Base-by-base conservation (phyloP, 2,888 invertebrate species). In the Agonopterix alstromeriana region DNA sequence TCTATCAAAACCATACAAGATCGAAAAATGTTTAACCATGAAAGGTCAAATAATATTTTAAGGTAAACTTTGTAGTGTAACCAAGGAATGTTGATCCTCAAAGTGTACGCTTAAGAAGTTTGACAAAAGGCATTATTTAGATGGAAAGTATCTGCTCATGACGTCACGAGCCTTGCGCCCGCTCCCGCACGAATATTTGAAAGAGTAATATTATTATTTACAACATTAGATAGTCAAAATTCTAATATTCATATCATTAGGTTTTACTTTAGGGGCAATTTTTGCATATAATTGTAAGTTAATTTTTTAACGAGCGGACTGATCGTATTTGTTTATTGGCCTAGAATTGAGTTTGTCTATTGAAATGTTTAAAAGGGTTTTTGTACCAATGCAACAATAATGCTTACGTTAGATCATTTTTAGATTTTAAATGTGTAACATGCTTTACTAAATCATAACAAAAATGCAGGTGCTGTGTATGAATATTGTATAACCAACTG, bases 161-260 rank as follows among this genome's bases (percentile, higher is more conserved):
- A 58, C 66, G 52, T 61, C 67, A 27, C 27, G 63, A 65, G 67
- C 63, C 67, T 55, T 65, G 61, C 67, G 65, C 68, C 55, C 67
- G 54, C 61, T 57, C 61, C 67, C 57, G 61, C 59, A 65, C 64
- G 2, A 27, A 27, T 63, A 56, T 64, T 63, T 58, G 59, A 64
- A 66, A 60, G 53, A 63, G 57, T 58, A 63, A 49, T 62, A 55
- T 71, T 73, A 69, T 78, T 75, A 62, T 76, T 78, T 73, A 77
- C 76, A 68, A 76, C 72, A 63, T 42, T 87, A 87, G 87, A 85
- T 87, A 87, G 87, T 77, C 83, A 65, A 86, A 87, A 87, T 87
- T 87, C 55, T 82, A 80, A 76, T 80, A 75, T 86, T 82, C 87
- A 88, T 88, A 88, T 88, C 87, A 88, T 86, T 88, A 88, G 87